Percentiles rank a stretch among this genome's conserved stretches.
These are phyloP conservation scores for Toxotes jaculatrix DNA, from an alignment of 2,113 vertebrate species.

Conservation along the genomic window DNA sequence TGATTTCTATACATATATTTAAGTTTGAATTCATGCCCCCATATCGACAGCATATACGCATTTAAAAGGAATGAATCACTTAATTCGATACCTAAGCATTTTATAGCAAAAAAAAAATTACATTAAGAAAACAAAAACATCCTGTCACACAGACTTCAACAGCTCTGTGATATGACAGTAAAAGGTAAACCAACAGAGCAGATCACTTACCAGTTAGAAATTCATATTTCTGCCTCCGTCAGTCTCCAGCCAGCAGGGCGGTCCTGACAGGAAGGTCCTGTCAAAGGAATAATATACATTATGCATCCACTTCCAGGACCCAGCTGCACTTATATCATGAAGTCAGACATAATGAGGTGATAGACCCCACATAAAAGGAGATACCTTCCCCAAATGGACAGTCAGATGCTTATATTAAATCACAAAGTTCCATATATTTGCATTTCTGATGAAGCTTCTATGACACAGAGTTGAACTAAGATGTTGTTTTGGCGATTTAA, in stretches of 20 bases:
- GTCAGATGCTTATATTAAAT: slow-evolving; percentile 18
- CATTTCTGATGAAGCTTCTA: slow-evolving; percentile 29
- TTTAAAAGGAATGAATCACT: not conserved
- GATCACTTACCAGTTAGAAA: slow-evolving; percentile 28
- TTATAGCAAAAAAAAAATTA: not conserved
- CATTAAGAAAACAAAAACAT: not conserved
- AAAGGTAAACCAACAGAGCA: not conserved
- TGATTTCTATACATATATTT: not conserved
- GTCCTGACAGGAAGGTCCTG: slow-evolving; percentile 26
- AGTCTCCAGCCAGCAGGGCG: not conserved
- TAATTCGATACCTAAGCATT: not conserved
- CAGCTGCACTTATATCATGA: slow-evolving; percentile 34
- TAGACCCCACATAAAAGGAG: slow-evolving; percentile 13
- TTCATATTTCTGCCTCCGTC: slow-evolving; percentile 13
- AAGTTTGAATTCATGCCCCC: not conserved
- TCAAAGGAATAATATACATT: slow-evolving; percentile 42
- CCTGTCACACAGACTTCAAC: not conserved
- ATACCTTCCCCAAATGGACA: slow-evolving; percentile 1
- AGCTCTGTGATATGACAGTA: not conserved
- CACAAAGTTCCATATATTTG: slow-evolving; percentile 18
- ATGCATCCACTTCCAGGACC: slow-evolving; percentile 26
- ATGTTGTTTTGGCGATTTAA: not conserved
- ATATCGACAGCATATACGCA: not conserved
- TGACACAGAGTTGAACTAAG: not conserved
- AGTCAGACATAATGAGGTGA: slow-evolving; percentile 37